These are phyloP conservation scores for Eulithis prunata DNA, from an alignment of 2,888 invertebrate species.

Conservation along the genomic window DNA sequence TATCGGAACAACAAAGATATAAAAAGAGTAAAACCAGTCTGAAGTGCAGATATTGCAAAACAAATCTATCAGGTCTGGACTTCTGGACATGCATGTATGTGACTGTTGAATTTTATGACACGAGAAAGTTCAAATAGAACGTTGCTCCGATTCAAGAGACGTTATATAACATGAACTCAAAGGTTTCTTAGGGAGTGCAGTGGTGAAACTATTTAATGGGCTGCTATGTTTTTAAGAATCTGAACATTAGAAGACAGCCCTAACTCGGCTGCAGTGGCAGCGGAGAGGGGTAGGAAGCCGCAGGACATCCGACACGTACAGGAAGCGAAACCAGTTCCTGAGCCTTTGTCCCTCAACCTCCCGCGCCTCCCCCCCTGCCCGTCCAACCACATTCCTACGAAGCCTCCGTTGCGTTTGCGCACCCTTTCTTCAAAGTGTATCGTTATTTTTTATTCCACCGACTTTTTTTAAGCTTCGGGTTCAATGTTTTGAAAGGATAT, in stretches of 20 bases:
- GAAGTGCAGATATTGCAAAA: too few species aligned
- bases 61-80: too few species aligned
- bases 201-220: not conserved
- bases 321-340: constrained; percentile 83
- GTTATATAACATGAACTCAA: too few species aligned
- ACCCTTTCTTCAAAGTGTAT: constrained; percentile 61
- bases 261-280: constrained; percentile 40
- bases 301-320: constrained; percentile 85
- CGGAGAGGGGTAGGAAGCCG: constrained; percentile 80
- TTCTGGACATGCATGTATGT: too few species aligned
- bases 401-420: constrained; percentile 71
- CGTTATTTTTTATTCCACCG: constrained; percentile 37
- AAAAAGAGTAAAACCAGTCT: too few species aligned
- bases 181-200: too few species aligned
- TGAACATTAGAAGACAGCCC: constrained; percentile 33
- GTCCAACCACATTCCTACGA: constrained; percentile 77
- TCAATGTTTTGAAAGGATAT: constrained; percentile 16
- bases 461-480: constrained; percentile 18
- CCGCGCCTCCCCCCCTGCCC: constrained; percentile 54
- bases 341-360: constrained; percentile 80
- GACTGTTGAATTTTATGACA: too few species aligned
- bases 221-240: not conserved
- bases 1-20: too few species aligned
- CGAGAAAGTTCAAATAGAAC: too few species aligned
- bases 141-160: too few species aligned